Conservation (phyloP, 2,113 vertebrate species). For the Otis tarda region DNA sequence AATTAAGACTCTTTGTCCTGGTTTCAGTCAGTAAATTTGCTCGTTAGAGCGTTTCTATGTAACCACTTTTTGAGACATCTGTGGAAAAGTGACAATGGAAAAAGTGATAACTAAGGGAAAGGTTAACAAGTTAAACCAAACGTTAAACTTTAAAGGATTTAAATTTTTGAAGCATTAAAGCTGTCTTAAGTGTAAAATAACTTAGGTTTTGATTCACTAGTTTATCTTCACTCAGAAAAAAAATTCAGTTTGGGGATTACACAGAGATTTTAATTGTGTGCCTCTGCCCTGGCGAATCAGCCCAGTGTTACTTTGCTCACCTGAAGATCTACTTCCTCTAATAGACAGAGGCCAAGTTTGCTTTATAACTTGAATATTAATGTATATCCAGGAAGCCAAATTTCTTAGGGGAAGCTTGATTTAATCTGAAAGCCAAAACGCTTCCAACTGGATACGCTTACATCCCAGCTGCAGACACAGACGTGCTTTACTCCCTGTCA, state of each 20-base stretch:
- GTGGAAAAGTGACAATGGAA: not conserved
- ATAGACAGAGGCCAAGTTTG: not conserved
- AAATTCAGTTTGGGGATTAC: not conserved
- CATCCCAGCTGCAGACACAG: not conserved
- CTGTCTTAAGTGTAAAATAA: not conserved
- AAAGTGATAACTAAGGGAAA: not conserved
- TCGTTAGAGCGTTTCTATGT: not conserved
- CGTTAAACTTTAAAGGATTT: not conserved
- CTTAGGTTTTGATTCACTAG: not conserved
- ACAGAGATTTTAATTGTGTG: not conserved
- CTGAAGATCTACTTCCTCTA: not conserved
- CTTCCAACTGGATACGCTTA: not conserved
- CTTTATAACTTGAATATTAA: not conserved
- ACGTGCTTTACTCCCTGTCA: not conserved
- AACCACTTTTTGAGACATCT: not conserved
- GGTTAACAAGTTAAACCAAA: not conserved
- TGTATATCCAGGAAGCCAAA: not conserved
- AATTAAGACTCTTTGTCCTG: constrained; percentile 24
- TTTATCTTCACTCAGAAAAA: not conserved
- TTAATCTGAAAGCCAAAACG: not conserved
- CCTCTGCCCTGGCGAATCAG: not conserved
- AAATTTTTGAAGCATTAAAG: not conserved
- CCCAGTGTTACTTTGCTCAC: not conserved
- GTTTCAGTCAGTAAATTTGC: constrained; percentile 9
- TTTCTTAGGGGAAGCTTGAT: not conserved